Conservation (phyloP, 2,888 invertebrate genomes). For the Meganola albula region DNA sequence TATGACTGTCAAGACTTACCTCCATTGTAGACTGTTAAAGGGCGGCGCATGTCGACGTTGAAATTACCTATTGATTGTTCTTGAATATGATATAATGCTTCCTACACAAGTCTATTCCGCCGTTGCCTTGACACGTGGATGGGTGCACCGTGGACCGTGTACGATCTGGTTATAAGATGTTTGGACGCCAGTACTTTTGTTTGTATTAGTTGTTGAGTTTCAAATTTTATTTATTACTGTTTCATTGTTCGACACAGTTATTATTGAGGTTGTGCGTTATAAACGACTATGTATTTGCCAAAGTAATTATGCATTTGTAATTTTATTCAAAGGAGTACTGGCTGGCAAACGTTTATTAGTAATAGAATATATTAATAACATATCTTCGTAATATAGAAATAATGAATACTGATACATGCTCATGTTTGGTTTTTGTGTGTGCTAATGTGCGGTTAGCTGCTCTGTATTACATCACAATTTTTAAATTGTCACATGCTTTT, state of each 20-base stretch:
- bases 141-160: too few relatives aligned
- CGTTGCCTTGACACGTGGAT: too few relatives aligned
- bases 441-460: too few relatives aligned
- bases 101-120: too few relatives aligned
- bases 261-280: constrained; percentile 42
- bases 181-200: constrained; percentile 56
- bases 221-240: constrained; percentile 47
- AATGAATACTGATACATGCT: constrained; percentile 62
- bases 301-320: constrained; percentile 67
- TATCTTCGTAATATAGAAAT: constrained; percentile 51
- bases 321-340: constrained; percentile 53
- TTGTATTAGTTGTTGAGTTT: constrained; percentile 37
- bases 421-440: constrained; percentile 36
- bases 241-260: constrained; percentile 32
- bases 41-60: not conserved
- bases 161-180: too few relatives aligned
- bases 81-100: too few relatives aligned
- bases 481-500: too few relatives aligned
- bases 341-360: constrained; percentile 44
- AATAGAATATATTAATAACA: constrained; percentile 46
- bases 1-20: constrained; percentile 34
- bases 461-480: too few relatives aligned
- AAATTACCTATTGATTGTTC: too few relatives aligned
- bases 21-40: constrained; percentile 11
- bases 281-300: constrained; percentile 55